A percentile compares a stretch with the other conserved stretches of the same genome.
These are phyloP conservation scores for Penaeus japonicus DNA, from an alignment of 1,140 invertebrate species.

Conservation along the genomic window DNA sequence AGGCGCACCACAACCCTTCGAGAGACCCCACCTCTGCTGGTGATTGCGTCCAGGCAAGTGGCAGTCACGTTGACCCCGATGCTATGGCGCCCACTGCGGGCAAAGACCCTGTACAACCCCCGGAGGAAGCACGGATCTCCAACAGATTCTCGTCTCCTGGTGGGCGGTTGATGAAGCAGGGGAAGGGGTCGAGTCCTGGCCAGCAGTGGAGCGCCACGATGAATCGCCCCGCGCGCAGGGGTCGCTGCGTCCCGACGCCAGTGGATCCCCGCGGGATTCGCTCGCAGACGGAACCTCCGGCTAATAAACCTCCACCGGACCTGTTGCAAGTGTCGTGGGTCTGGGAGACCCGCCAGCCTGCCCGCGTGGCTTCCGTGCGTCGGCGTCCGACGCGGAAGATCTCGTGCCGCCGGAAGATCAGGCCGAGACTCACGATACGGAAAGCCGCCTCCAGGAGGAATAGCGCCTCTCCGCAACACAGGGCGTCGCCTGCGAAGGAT, in stretches of 20 bases:
- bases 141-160: not conserved
- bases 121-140: not conserved
- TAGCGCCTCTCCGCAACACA: not conserved
- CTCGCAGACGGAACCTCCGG: slow-evolving; percentile 25
- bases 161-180: not conserved
- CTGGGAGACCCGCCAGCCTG: slow-evolving; percentile 6
- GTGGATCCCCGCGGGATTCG: not conserved
- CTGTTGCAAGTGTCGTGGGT: slow-evolving; percentile 31
- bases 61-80: too few species aligned
- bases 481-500: not conserved
- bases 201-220: not conserved
- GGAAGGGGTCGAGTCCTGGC: not conserved
- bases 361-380: not conserved
- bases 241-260: slow-evolving; percentile 1
- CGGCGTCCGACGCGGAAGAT: slow-evolving; percentile 25
- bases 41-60: not conserved
- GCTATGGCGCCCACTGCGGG: not conserved
- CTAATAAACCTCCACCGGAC: not conserved
- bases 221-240: slow-evolving; percentile 15
- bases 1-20: too few species aligned
- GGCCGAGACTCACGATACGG: not conserved
- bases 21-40: not conserved
- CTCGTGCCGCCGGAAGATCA: not conserved
- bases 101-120: not conserved
- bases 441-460: not conserved